Evolutionary conservation across 1,140 invertebrate genomes (phyloP), one percentile per base, ranked within the genome.

Genomic region (Drosophila seguyi): DNA sequence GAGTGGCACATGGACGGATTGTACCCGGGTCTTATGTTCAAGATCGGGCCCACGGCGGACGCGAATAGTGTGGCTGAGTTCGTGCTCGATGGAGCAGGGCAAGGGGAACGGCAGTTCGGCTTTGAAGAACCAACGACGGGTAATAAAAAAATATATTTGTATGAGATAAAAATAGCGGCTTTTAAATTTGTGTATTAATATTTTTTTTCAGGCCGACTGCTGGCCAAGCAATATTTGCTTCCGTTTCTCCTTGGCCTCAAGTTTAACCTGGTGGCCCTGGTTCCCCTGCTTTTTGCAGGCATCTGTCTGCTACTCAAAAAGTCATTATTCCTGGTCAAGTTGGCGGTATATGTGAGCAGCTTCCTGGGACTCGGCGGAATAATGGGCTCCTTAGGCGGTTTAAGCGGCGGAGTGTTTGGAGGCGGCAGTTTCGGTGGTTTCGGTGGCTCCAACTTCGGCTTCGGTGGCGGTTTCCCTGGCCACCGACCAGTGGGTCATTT

Each of bases 191-290:
- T 39, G 22, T 3, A 13, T 1, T 25, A 7, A 10, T 39, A 34
- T n/a, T n/a, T 25, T 6, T 48, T 95, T 95, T 57, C 93, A 96
- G 96, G 95, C 82, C 95, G 95, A 29, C 81, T 96, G n/a, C 71
- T 96, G 69, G 94, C 95, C 36, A 94, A 95, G 59, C 95, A 95
- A 74, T 94, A 96, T 53, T 69, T 96, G 27, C 87, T 96, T 38
- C 96, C 96, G 25, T 95, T 96, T 86, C 93, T 97, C 1, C 92
- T 96, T 27, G 96, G 96, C 11, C 94, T 96, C 45, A 97, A 97
- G 93, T 96, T 96, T 84, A 96, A 96, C 72, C 84, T 96, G 42
- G 94, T 95, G 0, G 96, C 96, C 1, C 84, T 97, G 44, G 92
- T 97, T 16, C 96, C 96, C 0, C 91, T 97, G 60, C 77, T 96